phyloP scores from a whole-genome alignment of 1,140 invertebrate genomes.

The Phocides pigmalion region DNA sequence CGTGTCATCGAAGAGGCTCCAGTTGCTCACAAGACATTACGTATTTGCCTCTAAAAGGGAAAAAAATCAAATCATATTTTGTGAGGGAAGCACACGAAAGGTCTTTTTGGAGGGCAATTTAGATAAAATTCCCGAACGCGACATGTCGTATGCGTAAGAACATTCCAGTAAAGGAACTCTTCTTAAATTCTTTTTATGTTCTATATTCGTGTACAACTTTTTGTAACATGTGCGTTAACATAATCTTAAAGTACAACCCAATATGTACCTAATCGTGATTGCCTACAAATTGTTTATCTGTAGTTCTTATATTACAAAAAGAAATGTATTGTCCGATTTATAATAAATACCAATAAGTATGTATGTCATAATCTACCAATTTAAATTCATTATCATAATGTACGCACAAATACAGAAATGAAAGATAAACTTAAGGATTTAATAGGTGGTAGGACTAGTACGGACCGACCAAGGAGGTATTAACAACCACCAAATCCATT shows the following conservation, averaged over 20 bases:
- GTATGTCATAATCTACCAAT: too few relatives aligned
- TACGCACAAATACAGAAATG: too few relatives aligned
- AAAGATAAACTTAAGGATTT: too few relatives aligned
- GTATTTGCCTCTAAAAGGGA: conserved; percentile 42
- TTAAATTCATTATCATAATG: too few relatives aligned
- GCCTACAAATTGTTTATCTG: too few relatives aligned
- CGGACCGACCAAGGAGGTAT: too few relatives aligned
- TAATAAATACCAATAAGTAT: too few relatives aligned
- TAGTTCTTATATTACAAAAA: too few relatives aligned
- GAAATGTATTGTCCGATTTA: too few relatives aligned
- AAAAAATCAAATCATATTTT: conserved; percentile 61
- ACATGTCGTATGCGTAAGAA: conserved; percentile 31
- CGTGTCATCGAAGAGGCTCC: conserved; percentile 47
- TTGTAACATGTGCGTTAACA: background rate
- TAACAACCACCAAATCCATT: too few relatives aligned
- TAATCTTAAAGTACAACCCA: background rate
- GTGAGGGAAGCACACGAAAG: conserved; percentile 40
- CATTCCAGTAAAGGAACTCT: conserved; percentile 10
- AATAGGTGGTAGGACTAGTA: too few relatives aligned
- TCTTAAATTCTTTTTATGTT: conserved; percentile 17
- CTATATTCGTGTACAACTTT: conserved; percentile 8
- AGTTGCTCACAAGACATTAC: conserved; percentile 48
- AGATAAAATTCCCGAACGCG: conserved; percentile 25
- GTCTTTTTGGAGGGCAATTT: conserved; percentile 29
- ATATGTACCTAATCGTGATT: too few relatives aligned